Evolutionary conservation across 53 echinoderm and acorn worm species (phyloP).

Genomic region (Mesocentrotus franciscanus): DNA sequence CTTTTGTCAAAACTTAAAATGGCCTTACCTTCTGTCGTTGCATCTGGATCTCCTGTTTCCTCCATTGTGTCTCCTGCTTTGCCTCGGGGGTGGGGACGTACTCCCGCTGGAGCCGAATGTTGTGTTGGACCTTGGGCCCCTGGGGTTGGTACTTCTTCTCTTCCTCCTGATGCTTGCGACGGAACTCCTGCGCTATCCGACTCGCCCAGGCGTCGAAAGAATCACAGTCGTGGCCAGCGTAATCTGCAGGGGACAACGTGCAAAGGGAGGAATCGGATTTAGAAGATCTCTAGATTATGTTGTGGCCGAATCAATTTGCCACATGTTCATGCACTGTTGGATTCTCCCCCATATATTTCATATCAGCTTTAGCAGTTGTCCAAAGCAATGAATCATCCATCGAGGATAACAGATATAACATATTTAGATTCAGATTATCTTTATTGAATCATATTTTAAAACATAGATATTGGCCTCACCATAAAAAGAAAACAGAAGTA

Average conservation of each 20-base stretch:
- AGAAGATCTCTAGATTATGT: not conserved
- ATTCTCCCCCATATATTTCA: not conserved
- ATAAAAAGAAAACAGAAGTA: too few relatives aligned
- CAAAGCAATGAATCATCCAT: too few relatives aligned
- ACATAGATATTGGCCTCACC: too few relatives aligned
- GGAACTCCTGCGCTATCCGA: conserved; percentile 80
- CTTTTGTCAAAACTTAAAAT: too few relatives aligned
- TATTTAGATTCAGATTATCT: too few relatives aligned
- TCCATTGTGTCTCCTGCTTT: conserved; percentile 62
- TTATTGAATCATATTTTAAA: too few relatives aligned
- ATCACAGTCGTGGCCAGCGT: conserved; percentile 68
- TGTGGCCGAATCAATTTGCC: not conserved
- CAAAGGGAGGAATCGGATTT: not conserved
- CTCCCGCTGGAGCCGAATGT: conserved; percentile 58
- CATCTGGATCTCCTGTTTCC: conserved; percentile 64
- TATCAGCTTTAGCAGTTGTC: too few relatives aligned
- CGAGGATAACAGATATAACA: too few relatives aligned
- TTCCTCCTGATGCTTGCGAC: conserved; percentile 73
- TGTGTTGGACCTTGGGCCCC: conserved; percentile 44
- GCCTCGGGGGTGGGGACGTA: not conserved
- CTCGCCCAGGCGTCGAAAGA: conserved; percentile 87
- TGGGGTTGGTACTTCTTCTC: conserved; percentile 66
- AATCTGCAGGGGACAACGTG: conserved; percentile 5
- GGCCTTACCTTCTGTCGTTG: conserved; percentile 48
- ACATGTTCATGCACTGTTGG: not conserved